Conservation (phyloP, 2,797 vertebrate genomes). For the Graptemys geographica region DNA sequence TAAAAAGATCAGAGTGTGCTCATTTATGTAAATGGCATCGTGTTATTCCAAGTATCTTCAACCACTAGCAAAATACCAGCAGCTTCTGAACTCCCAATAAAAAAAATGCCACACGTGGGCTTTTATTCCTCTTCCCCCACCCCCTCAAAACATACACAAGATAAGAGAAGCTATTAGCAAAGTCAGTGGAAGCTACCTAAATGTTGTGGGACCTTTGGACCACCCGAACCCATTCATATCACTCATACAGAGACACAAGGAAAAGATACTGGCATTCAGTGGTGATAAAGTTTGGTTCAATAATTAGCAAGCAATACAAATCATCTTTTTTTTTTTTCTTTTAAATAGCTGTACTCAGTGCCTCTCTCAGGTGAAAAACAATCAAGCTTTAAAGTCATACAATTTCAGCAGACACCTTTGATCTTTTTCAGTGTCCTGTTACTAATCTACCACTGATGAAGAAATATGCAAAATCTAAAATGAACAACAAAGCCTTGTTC, state of each 20-base stretch:
- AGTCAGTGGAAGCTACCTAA: not conserved
- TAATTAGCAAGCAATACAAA: not conserved
- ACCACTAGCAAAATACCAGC: not conserved
- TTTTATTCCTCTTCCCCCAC: not conserved
- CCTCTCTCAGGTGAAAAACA: constrained; percentile 27
- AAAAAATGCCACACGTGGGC: not conserved
- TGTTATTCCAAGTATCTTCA: constrained; percentile 43
- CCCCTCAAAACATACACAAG: not conserved
- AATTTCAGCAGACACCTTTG: constrained; percentile 72
- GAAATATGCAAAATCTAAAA: constrained; percentile 52
- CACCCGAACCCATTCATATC: not conserved
- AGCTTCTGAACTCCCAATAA: not conserved
- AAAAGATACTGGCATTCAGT: not conserved
- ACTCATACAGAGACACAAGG: not conserved
- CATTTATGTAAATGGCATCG: constrained; percentile 36
- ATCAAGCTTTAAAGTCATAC: constrained; percentile 59
- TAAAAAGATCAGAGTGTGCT: not conserved
- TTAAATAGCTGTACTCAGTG: not conserved
- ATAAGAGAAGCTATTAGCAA: not conserved
- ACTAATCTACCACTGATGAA: constrained; percentile 64
- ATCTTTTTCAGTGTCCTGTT: constrained; percentile 72
- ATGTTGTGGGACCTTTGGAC: not conserved
- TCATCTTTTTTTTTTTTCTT: not conserved
- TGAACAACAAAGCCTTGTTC: constrained; percentile 69
- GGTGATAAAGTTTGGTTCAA: not conserved